These are phyloP conservation scores for Riptortus pedestris DNA, from an alignment of 1,140 invertebrate species.

Conservation along the genomic window DNA sequence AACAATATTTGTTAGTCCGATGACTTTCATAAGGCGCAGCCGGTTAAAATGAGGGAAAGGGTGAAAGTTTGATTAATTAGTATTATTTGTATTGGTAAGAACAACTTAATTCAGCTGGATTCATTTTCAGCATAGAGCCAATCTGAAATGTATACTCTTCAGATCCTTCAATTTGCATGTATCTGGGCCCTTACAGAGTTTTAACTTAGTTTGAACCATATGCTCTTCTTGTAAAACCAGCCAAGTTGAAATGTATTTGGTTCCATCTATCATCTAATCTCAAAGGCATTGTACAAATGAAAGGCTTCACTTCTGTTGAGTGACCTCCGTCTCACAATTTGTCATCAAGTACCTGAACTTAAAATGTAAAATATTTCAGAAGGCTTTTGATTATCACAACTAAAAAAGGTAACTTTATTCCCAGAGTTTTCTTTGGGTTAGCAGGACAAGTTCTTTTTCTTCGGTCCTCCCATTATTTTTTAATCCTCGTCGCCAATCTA, in stretches of 20 bases:
- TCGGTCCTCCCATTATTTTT: too few relatives aligned
- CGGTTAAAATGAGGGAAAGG: too few relatives aligned
- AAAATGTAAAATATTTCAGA: constrained; percentile 99
- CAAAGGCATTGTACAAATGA: constrained; percentile 99
- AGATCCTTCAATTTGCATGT: constrained; percentile 96
- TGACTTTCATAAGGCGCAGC: too few relatives aligned
- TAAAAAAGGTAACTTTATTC: constrained; percentile 95
- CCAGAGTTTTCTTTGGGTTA: constrained; percentile 93
- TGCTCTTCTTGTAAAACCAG: constrained; percentile 93
- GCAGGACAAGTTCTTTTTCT: constrained; percentile 96
- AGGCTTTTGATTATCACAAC: constrained; percentile 99
- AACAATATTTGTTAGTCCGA: too few relatives aligned
- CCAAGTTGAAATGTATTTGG: constrained; percentile 95
- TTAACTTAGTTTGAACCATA: constrained; percentile 99
- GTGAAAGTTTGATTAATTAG: too few relatives aligned
- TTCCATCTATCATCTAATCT: constrained; percentile 98
- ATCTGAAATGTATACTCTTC: constrained; percentile 98
- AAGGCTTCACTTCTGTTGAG: constrained; percentile 93
- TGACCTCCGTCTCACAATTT: constrained; percentile 92
- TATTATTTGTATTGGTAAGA: constrained; percentile 73
- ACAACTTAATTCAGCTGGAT: constrained; percentile 98
- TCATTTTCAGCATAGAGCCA: constrained; percentile 98
- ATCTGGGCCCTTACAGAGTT: constrained; percentile 93
- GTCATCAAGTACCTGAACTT: constrained; percentile 98
- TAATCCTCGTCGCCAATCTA: too few relatives aligned